Conservation (phyloP, 2,113 vertebrate species). For the Pampusana beccarii region DNA sequence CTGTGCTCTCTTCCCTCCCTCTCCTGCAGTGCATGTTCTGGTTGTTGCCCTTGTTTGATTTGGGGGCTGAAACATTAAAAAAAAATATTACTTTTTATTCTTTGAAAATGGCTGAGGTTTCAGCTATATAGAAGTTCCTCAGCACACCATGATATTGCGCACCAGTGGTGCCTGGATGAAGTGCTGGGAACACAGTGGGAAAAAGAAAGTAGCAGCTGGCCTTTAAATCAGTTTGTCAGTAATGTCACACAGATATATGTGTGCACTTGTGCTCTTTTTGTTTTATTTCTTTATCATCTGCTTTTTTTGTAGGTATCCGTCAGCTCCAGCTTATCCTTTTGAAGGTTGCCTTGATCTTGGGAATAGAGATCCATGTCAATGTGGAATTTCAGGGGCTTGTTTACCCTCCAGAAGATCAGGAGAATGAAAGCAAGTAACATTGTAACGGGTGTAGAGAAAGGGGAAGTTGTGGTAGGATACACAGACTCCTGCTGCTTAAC, state of each 20-base stretch:
- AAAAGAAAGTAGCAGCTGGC: neutral
- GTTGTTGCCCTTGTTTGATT: neutral
- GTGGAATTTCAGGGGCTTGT: conserved; percentile 93
- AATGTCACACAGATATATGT: neutral
- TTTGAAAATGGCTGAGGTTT: neutral
- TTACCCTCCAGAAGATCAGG: conserved; percentile 93
- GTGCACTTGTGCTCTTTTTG: neutral
- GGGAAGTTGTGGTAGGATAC: neutral
- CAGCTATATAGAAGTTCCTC: neutral
- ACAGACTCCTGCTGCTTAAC: neutral
- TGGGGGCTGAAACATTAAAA: neutral
- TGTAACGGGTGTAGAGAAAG: neutral
- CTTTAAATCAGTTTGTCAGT: neutral
- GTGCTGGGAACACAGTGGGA: neutral
- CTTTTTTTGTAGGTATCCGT: conserved; percentile 87
- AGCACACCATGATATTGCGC: neutral
- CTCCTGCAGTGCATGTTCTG: neutral
- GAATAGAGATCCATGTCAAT: conserved; percentile 97
- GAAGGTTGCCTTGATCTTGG: conserved; percentile 95
- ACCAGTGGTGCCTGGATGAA: neutral
- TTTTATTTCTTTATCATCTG: neutral
- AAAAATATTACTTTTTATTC: neutral
- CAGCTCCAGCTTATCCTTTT: conserved; percentile 97
- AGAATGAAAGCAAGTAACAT: conserved; percentile 87
- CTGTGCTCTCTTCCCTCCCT: neutral